These are phyloP conservation scores for Bombyx mandarina DNA, from an alignment of 1,140 invertebrate species.

Conservation along the genomic window DNA sequence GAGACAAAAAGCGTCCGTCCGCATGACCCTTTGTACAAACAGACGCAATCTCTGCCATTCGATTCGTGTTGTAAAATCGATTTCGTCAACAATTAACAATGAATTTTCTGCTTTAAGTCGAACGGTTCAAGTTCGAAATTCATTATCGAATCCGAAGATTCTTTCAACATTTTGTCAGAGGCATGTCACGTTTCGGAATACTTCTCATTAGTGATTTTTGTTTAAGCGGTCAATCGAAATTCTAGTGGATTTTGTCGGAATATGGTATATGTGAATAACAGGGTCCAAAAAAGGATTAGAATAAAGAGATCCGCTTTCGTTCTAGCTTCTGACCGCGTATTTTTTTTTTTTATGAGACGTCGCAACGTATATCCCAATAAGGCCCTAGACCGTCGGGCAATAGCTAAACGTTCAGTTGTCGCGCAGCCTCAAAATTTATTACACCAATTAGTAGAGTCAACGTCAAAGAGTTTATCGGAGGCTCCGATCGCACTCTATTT, in stretches of 20 bases:
- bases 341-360: constrained; percentile 15
- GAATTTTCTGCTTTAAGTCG: constrained; percentile 21
- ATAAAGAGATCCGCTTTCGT: background rate
- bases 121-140: constrained; percentile 24
- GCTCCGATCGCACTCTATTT: constrained; percentile 56
- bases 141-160: constrained; percentile 15
- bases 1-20: constrained; percentile 60
- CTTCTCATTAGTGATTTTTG: constrained; percentile 49
- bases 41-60: constrained; percentile 13
- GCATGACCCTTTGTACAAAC: constrained; percentile 52
- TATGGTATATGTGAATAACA: no score
- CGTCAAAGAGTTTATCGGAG: constrained; percentile 57
- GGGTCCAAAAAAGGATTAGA: no score
- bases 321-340: background rate
- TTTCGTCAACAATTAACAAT: constrained; percentile 14
- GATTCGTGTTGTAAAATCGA: constrained; percentile 1
- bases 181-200: constrained; percentile 44
- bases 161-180: constrained; percentile 56
- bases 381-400: constrained; percentile 25
- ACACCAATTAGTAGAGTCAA: constrained; percentile 64
- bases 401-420: constrained; percentile 32
- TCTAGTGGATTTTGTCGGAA: no score
- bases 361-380: constrained; percentile 33
- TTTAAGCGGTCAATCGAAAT: constrained; percentile 14
- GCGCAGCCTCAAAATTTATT: constrained; percentile 58